phyloP scores from a whole-genome alignment of 37 sponge, comb jelly and placozoan species.

The Geodia barretti region DNA sequence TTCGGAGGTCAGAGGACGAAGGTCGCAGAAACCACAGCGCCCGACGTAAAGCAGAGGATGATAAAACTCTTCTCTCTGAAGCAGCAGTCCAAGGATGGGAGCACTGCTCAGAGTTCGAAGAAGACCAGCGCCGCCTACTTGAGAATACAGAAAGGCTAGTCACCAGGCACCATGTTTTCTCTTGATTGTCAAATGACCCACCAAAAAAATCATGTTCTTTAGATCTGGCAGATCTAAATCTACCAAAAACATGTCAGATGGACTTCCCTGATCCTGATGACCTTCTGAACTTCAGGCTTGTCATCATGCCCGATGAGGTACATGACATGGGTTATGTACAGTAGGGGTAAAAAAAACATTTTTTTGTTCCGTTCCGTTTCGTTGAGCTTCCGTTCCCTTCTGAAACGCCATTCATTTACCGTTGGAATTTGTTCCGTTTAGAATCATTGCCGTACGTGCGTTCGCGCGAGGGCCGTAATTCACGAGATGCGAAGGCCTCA shows the following conservation, averaged over 20 bases:
- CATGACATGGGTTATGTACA: no score
- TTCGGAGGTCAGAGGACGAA: no score
- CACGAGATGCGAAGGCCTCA: no score
- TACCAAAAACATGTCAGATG: constrained; percentile 91
- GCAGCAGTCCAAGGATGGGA: constrained; percentile 82
- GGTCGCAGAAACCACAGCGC: no score
- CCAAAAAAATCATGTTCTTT: not conserved
- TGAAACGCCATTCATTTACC: no score
- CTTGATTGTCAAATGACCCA: not conserved
- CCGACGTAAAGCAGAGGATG: constrained; percentile 31
- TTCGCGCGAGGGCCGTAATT: no score
- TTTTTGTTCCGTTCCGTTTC: no score
- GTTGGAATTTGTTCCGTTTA: no score
- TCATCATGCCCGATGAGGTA: constrained; percentile 95
- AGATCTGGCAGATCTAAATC: constrained; percentile 91
- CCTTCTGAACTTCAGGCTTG: constrained; percentile 88
- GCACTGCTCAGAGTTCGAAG: constrained; percentile 34
- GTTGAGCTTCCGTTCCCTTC: no score
- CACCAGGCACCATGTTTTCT: no score
- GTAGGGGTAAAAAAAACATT: no score
- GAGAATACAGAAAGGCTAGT: constrained; percentile 81
- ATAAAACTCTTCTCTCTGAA: constrained; percentile 86
- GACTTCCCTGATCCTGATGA: constrained; percentile 93
- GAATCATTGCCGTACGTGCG: no score
- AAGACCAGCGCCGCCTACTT: constrained; percentile 75